These are phyloP conservation scores for Hanleya hanleyi DNA, from an alignment of 2,888 invertebrate genomes.

Conservation along the genomic window DNA sequence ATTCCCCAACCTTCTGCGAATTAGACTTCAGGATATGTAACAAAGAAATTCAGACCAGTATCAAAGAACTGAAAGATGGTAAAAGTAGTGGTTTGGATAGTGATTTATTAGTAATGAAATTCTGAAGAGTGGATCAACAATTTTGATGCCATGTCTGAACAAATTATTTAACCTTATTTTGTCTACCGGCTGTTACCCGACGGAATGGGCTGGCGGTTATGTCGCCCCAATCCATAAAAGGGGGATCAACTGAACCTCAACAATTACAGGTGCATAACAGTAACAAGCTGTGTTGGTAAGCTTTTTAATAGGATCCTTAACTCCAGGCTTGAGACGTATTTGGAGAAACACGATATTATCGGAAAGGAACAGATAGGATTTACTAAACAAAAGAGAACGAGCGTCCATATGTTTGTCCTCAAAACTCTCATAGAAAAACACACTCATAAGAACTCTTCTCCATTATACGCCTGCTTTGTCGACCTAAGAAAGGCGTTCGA, in stretches of 20 bases:
- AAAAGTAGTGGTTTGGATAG: neutral
- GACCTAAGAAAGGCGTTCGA: too few species aligned
- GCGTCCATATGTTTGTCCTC: constrained; percentile 1
- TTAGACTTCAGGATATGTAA: neutral
- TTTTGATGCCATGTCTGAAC: neutral
- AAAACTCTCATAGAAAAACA: constrained; percentile 6
- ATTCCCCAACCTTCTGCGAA: neutral
- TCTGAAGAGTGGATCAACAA: neutral
- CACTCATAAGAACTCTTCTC: neutral
- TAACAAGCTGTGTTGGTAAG: neutral
- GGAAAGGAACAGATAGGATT: constrained; percentile 11
- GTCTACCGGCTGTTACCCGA: constrained; percentile 1
- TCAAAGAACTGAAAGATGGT: neutral
- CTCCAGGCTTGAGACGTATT: neutral
- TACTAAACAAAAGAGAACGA: neutral
- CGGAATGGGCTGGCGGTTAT: neutral
- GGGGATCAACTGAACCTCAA: neutral
- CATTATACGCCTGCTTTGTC: constrained; percentile 4
- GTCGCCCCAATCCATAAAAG: constrained; percentile 6
- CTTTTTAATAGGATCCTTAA: constrained; percentile 2
- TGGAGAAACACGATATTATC: neutral
- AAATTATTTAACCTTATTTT: too few species aligned
- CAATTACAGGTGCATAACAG: constrained; percentile 3
- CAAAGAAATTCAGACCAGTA: neutral
- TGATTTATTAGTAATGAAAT: constrained; percentile 15